A percentile compares a stretch with the other conserved stretches of the same genome.
These are phyloP conservation scores for Ommatoiulus sabulosus DNA, from an alignment of 2,888 invertebrate genomes.

Conservation along the genomic window DNA sequence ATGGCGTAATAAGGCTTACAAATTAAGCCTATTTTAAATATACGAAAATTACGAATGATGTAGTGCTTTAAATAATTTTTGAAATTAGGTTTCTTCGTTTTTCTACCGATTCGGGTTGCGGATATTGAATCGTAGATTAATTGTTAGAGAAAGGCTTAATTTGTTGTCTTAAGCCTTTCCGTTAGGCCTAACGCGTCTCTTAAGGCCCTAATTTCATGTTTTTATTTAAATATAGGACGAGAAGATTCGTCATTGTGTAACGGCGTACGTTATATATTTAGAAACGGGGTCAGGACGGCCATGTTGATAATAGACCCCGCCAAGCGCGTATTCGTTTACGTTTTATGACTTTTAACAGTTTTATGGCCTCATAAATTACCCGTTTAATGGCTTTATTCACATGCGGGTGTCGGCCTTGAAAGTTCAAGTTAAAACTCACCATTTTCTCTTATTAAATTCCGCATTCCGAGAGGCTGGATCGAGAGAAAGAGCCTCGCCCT, in stretches of 20 bases:
- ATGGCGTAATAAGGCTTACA: background rate
- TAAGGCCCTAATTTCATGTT: background rate
- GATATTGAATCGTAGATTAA: background rate
- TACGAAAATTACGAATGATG: too few relatives aligned
- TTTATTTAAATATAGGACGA: background rate
- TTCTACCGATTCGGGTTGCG: background rate
- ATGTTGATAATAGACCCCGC: conserved; percentile 21
- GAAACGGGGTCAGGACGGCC: conserved; percentile 48
- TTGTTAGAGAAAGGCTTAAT: background rate
- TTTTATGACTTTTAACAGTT: conserved; percentile 51
- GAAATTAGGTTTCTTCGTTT: too few relatives aligned
- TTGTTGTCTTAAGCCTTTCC: background rate
- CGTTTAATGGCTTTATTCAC: conserved; percentile 54
- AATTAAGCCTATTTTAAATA: background rate
- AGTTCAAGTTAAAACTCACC: conserved; percentile 52
- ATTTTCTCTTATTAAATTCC: conserved; percentile 49
- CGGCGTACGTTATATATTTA: background rate
- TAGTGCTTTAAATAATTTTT: too few relatives aligned
- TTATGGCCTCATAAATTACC: conserved; percentile 55
- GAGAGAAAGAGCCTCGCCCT: background rate
- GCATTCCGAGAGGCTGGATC: conserved; percentile 1
- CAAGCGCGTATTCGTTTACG: conserved; percentile 44
- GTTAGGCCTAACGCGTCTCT: background rate
- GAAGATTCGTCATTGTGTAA: background rate
- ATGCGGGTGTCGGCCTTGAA: conserved; percentile 51